phyloP scores from a whole-genome alignment of 1,140 invertebrate genomes.

The Lepidotrigona ventralis region DNA sequence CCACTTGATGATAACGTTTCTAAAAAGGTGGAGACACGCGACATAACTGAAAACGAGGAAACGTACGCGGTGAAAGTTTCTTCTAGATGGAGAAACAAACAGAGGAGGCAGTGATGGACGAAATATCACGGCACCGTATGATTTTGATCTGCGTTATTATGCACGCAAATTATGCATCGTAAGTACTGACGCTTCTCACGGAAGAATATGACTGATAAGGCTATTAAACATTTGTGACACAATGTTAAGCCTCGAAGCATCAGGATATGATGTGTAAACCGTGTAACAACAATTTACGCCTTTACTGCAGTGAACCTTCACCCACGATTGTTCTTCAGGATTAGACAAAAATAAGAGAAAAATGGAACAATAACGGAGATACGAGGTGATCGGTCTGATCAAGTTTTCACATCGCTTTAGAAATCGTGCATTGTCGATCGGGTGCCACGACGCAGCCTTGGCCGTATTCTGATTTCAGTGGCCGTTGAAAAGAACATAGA shows the following conservation, averaged over 20 bases:
- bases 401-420: background rate
- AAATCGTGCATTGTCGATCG: slow-evolving; percentile 16
- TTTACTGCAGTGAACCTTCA: background rate
- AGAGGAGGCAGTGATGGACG: background rate
- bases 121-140: slow-evolving; percentile 15
- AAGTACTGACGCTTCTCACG: background rate
- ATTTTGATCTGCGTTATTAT: slow-evolving; percentile 14
- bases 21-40: background rate
- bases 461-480: slow-evolving; percentile 15
- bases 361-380: background rate
- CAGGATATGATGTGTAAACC: no score
- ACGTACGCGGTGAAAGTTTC: slow-evolving; percentile 15
- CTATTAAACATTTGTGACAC: background rate
- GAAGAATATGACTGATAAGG: background rate
- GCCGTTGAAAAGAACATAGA: background rate
- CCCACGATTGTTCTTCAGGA: no score
- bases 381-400: background rate
- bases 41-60: background rate
- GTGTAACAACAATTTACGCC: background rate
- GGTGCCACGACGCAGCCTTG: slow-evolving; percentile 17
- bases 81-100: background rate
- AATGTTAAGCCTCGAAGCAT: background rate
- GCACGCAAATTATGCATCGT: slow-evolving; percentile 9
- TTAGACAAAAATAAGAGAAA: background rate
- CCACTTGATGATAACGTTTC: background rate